Evolutionary conservation across 2,797 vertebrate genomes (phyloP).

Genomic region (Sarcophilus harrisii): DNA sequence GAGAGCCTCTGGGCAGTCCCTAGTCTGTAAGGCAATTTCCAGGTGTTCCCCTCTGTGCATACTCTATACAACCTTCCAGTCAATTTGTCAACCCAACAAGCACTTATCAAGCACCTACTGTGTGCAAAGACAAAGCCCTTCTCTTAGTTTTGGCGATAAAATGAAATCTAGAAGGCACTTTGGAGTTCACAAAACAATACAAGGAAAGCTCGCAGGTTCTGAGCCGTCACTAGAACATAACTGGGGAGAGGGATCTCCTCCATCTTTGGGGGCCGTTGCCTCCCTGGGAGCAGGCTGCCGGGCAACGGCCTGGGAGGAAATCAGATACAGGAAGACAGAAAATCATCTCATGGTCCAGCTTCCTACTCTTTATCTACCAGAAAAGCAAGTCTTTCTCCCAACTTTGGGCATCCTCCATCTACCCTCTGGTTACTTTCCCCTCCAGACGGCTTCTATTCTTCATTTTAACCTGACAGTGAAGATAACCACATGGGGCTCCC

Average conservation of each 20-base stretch:
- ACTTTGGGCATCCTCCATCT: background rate
- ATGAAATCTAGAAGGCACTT: too few species aligned
- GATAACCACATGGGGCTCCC: background rate
- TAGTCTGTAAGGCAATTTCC: background rate
- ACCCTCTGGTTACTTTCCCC: background rate
- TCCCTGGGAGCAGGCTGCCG: background rate
- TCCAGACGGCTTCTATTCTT: background rate
- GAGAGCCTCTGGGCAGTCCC: background rate
- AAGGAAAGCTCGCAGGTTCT: background rate
- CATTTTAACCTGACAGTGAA: background rate
- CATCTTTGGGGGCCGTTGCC: too few species aligned
- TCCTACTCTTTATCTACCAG: background rate
- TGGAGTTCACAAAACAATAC: background rate
- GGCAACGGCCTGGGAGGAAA: background rate
- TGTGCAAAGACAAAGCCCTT: background rate
- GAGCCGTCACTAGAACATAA: background rate
- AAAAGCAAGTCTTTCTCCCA: background rate
- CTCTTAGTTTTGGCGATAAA: background rate
- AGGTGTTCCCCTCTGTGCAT: background rate
- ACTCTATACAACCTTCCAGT: background rate
- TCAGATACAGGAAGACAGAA: background rate
- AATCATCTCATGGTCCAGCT: background rate
- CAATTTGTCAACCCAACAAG: background rate
- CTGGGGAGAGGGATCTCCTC: accelerated
- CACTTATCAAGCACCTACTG: background rate